Percentiles rank a stretch among this genome's conserved stretches.
These are phyloP conservation scores for Archips crataeganus DNA, from an alignment of 2,888 invertebrate species.

Conservation along the genomic window DNA sequence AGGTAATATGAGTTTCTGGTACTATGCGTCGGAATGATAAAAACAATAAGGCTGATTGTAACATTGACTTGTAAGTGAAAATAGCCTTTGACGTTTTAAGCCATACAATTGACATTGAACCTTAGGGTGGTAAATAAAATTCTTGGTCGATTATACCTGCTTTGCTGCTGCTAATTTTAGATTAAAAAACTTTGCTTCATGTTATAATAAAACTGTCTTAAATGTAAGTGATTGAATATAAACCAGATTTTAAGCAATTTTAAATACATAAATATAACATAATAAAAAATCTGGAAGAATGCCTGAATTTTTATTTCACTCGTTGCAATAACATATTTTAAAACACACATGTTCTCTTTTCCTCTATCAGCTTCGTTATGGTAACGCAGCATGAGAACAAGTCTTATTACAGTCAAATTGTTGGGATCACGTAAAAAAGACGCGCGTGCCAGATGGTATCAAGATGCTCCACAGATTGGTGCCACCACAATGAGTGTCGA, in stretches of 20 bases:
- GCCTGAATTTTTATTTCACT: not conserved
- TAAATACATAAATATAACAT: not conserved
- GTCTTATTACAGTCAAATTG: slow-evolving; percentile 76
- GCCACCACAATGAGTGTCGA: slow-evolving; percentile 24
- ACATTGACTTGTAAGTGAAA: no score
- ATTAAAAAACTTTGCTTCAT: not conserved
- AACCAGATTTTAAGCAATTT: not conserved
- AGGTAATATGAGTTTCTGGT: no score
- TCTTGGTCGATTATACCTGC: no score
- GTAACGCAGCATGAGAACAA: slow-evolving; percentile 72
- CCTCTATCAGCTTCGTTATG: slow-evolving; percentile 26
- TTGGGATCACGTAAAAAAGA: slow-evolving; percentile 72
- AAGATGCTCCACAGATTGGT: slow-evolving; percentile 57
- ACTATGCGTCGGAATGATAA: no score
- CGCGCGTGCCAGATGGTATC: slow-evolving; percentile 72
- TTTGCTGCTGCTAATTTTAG: not conserved
- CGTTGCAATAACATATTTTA: not conserved
- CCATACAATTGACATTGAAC: no score
- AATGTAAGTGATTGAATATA: not conserved
- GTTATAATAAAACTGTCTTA: no score
- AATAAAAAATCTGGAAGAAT: not conserved
- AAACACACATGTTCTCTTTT: slow-evolving; percentile 29
- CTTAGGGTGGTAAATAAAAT: no score
- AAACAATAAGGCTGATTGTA: no score
- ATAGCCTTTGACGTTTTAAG: no score